Base-by-base conservation (phyloP, 2,797 vertebrate species). In the Notamacropus eugenii region DNA sequence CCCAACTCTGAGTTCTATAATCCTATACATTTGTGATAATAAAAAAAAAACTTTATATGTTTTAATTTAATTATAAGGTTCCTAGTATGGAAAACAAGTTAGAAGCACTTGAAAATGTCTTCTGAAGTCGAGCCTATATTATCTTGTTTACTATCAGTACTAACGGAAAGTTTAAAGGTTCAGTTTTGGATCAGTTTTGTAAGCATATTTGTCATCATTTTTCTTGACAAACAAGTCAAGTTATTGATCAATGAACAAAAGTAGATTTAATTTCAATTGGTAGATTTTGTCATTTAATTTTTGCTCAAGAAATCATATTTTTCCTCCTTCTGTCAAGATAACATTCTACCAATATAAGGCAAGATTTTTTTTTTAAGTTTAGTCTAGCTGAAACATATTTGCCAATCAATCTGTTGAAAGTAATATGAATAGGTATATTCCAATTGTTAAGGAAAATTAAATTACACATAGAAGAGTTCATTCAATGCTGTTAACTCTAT, bases 351-450 rank as follows among this genome's bases (percentile, higher is more conserved):
- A 59, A 28, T 92, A 92, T 0, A 54, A 93, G 40, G 62, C 2
- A 91, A 92, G 95, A 90, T 14, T 74, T 67, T 54, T 54, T 92
- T 12, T 87, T 87, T 59, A 29, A 16, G 2, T 5, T 58, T 91
- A 92, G 4, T 90, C 91, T 31, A 93, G 0, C 46, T 93, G 54
- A 96, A 93, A 95, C 31, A 16, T 0, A 95, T 59, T 94, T 95
- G n/a, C 22, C 62, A 93, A 94, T 55, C 74, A 93, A 94, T 55
- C 40, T 94, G 28, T 29, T 14, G 94, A 96, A 92, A 58, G 54
- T 87, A 95, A 90, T 46, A 0, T 3, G 29, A 82, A 92, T 46
- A 3, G 11, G 19, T 46, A 14, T 10, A 46, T 91, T 40, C 50
- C 82, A 96, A 92, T 54, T 50, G 1, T 92, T 93, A 96, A 40